Percentiles rank a stretch among this genome's conserved stretches.
phyloP scores from a whole-genome alignment of 2,113 vertebrate genomes.

The Chroicocephalus ridibundus region DNA sequence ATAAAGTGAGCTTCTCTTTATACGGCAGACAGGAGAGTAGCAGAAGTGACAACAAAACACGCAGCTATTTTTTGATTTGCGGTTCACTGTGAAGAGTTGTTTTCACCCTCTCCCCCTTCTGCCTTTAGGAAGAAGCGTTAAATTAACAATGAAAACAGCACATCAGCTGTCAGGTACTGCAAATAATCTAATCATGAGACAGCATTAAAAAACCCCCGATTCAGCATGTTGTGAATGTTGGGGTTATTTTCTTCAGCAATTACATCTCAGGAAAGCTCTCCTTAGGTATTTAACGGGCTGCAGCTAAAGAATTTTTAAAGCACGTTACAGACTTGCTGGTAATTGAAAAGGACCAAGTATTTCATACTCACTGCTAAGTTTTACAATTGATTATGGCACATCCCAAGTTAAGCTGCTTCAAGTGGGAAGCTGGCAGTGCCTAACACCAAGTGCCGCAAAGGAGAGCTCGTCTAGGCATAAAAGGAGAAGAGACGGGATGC shows the following conservation, averaged over 20 bases:
- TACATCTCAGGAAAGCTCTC: neutral
- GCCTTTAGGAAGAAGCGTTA: slow-evolving; percentile 50
- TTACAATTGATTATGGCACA: slow-evolving; percentile 51
- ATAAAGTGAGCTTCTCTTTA: neutral
- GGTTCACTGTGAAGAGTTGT: neutral
- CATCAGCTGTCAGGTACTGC: slow-evolving; percentile 39
- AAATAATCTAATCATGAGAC: slow-evolving; percentile 47
- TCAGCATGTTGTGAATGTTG: neutral
- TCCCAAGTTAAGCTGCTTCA: neutral
- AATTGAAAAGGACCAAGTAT: slow-evolving; percentile 13
- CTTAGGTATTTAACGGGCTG: neutral
- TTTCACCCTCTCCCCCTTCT: slow-evolving; percentile 19
- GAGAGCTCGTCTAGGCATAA: slow-evolving; percentile 26
- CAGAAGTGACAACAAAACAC: slow-evolving; percentile 19
- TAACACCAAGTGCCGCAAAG: neutral
- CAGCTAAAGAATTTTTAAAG: slow-evolving; percentile 15
- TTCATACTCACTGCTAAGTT: slow-evolving; percentile 12
- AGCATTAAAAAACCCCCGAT: neutral
- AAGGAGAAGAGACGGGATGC: slow-evolving; percentile 52
- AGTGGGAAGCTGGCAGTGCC: neutral
- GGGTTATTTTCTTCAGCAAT: slow-evolving; percentile 29
- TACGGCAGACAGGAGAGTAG: neutral
- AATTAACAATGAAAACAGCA: slow-evolving; percentile 43
- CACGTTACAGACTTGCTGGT: neutral
- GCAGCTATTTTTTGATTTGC: slow-evolving; percentile 59